phyloP scores from a whole-genome alignment of 1,140 invertebrate genomes.

The Apis florea region DNA sequence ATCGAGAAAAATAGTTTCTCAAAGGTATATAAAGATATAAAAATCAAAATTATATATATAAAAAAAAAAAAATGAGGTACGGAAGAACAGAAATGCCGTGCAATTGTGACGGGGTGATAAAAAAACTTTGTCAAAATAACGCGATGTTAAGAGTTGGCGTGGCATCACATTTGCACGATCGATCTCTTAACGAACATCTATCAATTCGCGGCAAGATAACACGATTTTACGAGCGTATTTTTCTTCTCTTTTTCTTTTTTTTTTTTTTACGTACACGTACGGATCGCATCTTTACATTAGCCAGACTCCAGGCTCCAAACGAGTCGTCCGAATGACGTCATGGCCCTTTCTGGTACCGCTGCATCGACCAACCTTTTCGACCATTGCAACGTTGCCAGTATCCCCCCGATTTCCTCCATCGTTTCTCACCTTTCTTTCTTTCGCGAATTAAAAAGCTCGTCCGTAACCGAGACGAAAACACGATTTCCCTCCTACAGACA shows the following conservation, averaged over 20 bases:
- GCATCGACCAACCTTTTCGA: constrained; percentile 29
- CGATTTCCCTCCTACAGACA: background rate
- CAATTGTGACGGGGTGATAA: constrained; percentile 20
- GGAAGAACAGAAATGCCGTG: constrained; percentile 13
- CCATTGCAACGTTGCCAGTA: constrained; percentile 36
- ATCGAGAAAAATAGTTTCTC: too few relatives aligned
- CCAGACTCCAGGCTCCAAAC: constrained; percentile 24
- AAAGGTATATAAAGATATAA: too few relatives aligned
- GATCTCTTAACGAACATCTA: constrained; percentile 62
- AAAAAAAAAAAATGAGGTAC: background rate
- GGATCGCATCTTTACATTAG: constrained; percentile 61
- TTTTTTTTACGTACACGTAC: constrained; percentile 41
- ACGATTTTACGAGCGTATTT: constrained; percentile 59
- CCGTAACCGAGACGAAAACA: background rate
- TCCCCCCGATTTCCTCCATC: constrained; percentile 34
- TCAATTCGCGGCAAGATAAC: constrained; percentile 65
- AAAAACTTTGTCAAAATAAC: constrained; percentile 20
- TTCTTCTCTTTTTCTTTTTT: constrained; percentile 30
- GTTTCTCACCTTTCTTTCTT: constrained; percentile 1
- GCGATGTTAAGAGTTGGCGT: background rate
- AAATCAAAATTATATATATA: background rate
- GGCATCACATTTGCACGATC: background rate
- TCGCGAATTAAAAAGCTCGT: background rate
- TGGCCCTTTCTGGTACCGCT: constrained; percentile 58
- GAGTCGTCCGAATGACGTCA: constrained; percentile 61